Conservation (phyloP, 2,113 vertebrate species). For the Elaphurus davidianus region DNA sequence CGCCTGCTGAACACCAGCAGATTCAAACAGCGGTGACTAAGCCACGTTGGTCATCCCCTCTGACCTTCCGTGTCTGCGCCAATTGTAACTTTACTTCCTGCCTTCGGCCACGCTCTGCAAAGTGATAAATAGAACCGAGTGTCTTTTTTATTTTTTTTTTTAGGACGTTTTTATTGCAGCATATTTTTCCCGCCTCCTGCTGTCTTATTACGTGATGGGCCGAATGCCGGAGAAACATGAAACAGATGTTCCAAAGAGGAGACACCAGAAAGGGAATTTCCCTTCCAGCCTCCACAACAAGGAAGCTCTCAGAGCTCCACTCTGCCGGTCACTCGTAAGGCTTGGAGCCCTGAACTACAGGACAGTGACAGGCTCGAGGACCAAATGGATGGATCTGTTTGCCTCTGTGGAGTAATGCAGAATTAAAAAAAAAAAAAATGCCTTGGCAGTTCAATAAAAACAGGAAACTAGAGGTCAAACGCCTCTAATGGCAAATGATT, state of each 20-base stretch:
- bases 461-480: background rate
- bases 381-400: background rate
- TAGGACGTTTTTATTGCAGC: slow-evolving; percentile 61
- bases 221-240: slow-evolving; percentile 60
- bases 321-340: background rate
- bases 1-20: rapidly evolving
- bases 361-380: background rate
- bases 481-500: background rate
- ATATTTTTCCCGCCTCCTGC: slow-evolving; percentile 41
- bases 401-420: background rate
- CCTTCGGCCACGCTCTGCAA: background rate
- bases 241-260: slow-evolving; percentile 67
- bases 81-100: slow-evolving; percentile 3
- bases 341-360: slow-evolving; percentile 29
- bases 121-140: slow-evolving; percentile 57
- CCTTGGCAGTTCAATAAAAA: background rate
- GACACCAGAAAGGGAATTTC: slow-evolving; percentile 62
- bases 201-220: slow-evolving; percentile 63
- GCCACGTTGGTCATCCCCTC: rapidly evolving
- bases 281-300: slow-evolving; percentile 14
- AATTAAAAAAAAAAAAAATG: too few relatives aligned
- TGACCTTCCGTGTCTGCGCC: background rate
- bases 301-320: background rate
- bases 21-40: rapidly evolving
- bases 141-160: background rate